Evolutionary conservation across 2,888 invertebrate species (phyloP).

Genomic region (Trachelus stipa): DNA sequence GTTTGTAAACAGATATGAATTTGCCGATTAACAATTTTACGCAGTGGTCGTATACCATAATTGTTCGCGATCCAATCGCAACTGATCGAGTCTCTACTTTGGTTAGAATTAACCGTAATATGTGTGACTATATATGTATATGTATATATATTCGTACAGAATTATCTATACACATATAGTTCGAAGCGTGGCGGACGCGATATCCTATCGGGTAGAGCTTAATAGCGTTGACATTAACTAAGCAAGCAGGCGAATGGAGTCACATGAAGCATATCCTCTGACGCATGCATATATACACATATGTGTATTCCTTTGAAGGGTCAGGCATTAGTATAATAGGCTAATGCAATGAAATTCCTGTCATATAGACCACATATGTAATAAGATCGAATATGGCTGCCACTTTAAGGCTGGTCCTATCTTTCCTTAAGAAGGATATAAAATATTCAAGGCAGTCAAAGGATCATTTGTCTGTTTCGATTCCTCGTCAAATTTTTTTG

Average conservation of each 20-base stretch:
- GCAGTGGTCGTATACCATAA: too few species aligned
- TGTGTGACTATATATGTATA: constrained; percentile 5
- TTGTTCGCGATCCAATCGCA: too few species aligned
- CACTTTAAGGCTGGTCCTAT: not conserved
- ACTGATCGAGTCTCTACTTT: constrained; percentile 12
- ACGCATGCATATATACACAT: not conserved
- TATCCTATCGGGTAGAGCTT: constrained; percentile 43
- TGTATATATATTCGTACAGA: not conserved
- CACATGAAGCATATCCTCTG: constrained; percentile 32
- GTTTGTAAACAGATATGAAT: not conserved
- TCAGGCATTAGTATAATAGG: not conserved
- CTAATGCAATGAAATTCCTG: not conserved
- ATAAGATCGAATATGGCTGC: not conserved
- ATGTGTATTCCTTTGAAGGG: not conserved
- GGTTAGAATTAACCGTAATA: constrained; percentile 35
- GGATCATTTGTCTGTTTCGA: constrained; percentile 20
- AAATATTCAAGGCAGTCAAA: constrained; percentile 11
- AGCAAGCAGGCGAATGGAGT: constrained; percentile 41
- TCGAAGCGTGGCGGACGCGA: constrained; percentile 23
- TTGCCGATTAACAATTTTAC: too few species aligned
- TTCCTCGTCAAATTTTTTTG: constrained; percentile 17
- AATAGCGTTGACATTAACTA: constrained; percentile 51
- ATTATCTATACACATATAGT: not conserved
- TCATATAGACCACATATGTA: not conserved
- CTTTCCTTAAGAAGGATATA: not conserved